Conservation (phyloP, 2,888 invertebrate species). For the Synanthedon myopaeformis region DNA sequence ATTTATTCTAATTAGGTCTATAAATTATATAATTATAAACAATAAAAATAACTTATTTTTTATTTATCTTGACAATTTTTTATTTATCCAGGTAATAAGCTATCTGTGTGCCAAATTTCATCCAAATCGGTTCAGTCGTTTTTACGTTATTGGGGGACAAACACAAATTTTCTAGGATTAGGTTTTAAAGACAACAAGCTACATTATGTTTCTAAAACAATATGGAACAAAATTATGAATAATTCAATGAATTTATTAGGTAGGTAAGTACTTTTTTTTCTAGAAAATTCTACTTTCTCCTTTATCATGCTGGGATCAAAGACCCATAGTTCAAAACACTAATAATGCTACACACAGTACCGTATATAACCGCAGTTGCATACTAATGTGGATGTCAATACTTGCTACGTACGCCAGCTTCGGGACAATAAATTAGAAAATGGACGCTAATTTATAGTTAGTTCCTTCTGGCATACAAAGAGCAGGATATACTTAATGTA, state of each 20-base stretch:
- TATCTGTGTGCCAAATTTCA: no score
- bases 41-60: background rate
- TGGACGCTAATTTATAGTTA: conserved; percentile 11
- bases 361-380: conserved; percentile 26
- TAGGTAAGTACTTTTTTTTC: conserved; percentile 11
- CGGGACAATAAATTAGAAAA: conserved; percentile 31
- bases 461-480: background rate
- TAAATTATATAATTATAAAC: background rate
- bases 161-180: no score
- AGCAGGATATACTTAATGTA: background rate
- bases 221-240: background rate
- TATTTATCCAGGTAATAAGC: no score
- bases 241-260: background rate
- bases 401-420: conserved; percentile 17
- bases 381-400: conserved; percentile 37
- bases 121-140: no score
- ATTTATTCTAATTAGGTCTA: conserved; percentile 1
- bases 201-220: background rate
- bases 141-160: no score
- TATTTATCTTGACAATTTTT: background rate
- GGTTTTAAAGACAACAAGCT: no score
- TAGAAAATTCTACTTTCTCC: conserved; percentile 55
- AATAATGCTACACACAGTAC: conserved; percentile 41
- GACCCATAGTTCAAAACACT: conserved; percentile 23
- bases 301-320: conserved; percentile 37